These are phyloP conservation scores for Streptopelia turtur DNA, from an alignment of 2,797 vertebrate species.

Conservation along the genomic window DNA sequence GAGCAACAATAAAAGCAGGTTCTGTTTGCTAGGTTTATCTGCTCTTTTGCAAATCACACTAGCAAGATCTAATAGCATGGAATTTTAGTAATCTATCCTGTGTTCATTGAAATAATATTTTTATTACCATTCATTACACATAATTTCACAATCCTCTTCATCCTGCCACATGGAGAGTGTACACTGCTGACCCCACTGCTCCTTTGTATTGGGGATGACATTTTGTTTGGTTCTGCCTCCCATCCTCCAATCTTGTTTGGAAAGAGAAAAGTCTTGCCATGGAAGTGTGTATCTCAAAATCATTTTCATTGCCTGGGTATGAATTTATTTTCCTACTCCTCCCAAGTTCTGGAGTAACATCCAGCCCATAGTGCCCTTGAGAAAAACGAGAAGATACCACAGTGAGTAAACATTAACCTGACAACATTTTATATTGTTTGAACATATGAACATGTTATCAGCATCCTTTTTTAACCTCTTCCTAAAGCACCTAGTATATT, in stretches of 20 bases:
- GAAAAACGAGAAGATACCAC: background rate
- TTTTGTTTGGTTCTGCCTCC: background rate
- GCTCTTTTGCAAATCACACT: background rate
- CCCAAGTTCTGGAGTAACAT: background rate
- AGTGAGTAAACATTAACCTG: accelerated
- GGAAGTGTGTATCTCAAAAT: background rate
- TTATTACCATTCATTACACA: background rate
- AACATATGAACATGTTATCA: background rate
- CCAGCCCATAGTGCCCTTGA: background rate
- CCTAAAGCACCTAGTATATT: background rate
- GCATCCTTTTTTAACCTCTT: background rate
- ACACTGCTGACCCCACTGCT: background rate
- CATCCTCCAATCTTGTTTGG: background rate
- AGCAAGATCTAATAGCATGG: background rate
- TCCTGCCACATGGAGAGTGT: background rate
- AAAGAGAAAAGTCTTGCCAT: background rate
- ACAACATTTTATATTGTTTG: background rate
- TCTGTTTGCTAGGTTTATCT: slow-evolving; percentile 4
- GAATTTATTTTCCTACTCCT: background rate
- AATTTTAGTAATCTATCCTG: background rate
- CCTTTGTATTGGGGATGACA: background rate
- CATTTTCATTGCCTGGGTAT: background rate
- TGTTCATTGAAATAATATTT: background rate
- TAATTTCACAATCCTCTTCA: background rate
- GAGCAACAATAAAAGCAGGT: slow-evolving; percentile 21